These are phyloP conservation scores for Galagoides demidoff DNA, from an alignment of 2,797 vertebrate species.

Conservation along the genomic window DNA sequence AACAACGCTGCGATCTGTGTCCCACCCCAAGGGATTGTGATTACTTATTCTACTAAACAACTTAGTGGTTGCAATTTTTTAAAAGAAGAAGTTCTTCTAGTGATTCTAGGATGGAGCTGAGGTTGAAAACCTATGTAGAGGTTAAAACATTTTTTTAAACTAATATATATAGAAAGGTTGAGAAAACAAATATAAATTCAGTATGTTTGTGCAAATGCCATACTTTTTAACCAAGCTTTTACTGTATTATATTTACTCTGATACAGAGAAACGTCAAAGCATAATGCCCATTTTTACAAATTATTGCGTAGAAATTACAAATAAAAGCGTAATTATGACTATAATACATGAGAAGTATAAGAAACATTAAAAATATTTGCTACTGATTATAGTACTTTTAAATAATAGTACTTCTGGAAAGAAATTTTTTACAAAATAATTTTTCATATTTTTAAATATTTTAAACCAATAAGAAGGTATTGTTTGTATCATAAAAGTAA, in stretches of 20 bases:
- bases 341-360: neutral
- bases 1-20: neutral
- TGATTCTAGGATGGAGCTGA: neutral
- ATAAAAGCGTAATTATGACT: neutral
- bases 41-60: neutral
- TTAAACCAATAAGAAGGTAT: neutral
- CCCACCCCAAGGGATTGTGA: neutral
- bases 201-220: neutral
- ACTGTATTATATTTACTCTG: neutral
- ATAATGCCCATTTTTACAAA: neutral
- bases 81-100: neutral
- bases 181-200: neutral
- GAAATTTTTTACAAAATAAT: neutral
- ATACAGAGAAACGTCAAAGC: neutral
- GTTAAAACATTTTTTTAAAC: neutral
- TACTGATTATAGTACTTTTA: neutral
- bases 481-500: neutral
- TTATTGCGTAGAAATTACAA: neutral
- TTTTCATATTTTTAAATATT: neutral
- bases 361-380: neutral
- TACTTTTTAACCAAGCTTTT: neutral
- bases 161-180: neutral
- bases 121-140: neutral
- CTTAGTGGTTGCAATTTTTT: neutral
- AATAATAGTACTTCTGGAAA: neutral